Evolutionary conservation across 2,113 vertebrate species (phyloP).

Genomic region (Suncus etruscus): DNA sequence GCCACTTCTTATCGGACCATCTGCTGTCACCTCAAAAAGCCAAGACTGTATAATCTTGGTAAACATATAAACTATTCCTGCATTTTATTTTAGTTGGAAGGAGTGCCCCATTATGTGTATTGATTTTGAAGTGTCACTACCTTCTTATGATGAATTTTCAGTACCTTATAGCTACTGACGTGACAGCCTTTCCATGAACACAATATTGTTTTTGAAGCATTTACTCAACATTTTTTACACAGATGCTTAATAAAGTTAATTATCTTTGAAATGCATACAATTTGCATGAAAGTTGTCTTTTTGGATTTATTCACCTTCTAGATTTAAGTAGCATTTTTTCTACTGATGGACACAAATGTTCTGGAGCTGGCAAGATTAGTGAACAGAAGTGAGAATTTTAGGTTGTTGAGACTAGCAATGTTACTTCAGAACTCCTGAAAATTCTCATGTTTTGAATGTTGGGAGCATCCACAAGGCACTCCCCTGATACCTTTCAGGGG

Average conservation of each 20-base stretch:
- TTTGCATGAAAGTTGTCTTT: constrained; percentile 32
- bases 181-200: constrained; percentile 69
- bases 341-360: constrained; percentile 45
- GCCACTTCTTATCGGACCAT: constrained; percentile 89
- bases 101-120: constrained; percentile 82
- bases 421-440: not conserved
- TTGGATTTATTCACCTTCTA: constrained; percentile 57
- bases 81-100: constrained; percentile 82
- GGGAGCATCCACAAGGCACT: too few relatives aligned
- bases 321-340: constrained; percentile 63
- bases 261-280: constrained; percentile 14
- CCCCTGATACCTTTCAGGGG: too few relatives aligned
- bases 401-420: not conserved
- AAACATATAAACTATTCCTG: constrained; percentile 86
- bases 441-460: not conserved
- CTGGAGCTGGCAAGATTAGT: not conserved
- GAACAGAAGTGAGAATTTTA: constrained; percentile 27
- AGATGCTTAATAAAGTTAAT: constrained; percentile 38
- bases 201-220: constrained; percentile 11
- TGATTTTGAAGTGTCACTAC: constrained; percentile 84
- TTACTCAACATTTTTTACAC: constrained; percentile 62
- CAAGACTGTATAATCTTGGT: constrained; percentile 86
- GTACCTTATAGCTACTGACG: constrained; percentile 56
- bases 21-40: constrained; percentile 90
- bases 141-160: constrained; percentile 58